Conservation (phyloP, 2,797 vertebrate species). For the Falco novaeseelandiae region DNA sequence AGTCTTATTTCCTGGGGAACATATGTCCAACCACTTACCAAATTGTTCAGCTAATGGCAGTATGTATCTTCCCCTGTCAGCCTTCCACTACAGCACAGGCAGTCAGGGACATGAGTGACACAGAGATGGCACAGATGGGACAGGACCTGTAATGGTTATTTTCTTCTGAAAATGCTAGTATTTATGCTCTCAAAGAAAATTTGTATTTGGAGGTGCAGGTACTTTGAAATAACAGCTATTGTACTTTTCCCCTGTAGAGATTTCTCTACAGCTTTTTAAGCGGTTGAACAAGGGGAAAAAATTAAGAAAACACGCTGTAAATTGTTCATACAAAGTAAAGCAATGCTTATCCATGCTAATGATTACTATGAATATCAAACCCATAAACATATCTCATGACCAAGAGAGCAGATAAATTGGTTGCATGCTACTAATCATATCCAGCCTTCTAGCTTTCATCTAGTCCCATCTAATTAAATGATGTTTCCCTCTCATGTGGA, state of each 20-base stretch:
- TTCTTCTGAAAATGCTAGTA: neutral
- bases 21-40: neutral
- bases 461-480: neutral
- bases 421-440: neutral
- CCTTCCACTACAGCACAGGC: neutral
- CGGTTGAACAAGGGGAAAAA: neutral
- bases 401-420: neutral
- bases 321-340: neutral
- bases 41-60: neutral
- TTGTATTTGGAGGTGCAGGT: neutral
- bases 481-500: neutral
- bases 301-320: neutral
- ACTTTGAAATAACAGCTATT: neutral
- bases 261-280: neutral
- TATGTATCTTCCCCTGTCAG: neutral
- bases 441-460: neutral
- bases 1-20: neutral
- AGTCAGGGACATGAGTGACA: neutral
- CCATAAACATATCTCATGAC: neutral
- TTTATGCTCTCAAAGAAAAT: neutral
- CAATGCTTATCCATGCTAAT: neutral
- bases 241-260: neutral
- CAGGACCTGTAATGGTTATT: neutral
- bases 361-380: neutral
- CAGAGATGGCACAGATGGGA: neutral